Evolutionary conservation across 2,113 vertebrate genomes (phyloP), one percentile per base, ranked within the genome.

Genomic region (Turdus rufiventris): DNA sequence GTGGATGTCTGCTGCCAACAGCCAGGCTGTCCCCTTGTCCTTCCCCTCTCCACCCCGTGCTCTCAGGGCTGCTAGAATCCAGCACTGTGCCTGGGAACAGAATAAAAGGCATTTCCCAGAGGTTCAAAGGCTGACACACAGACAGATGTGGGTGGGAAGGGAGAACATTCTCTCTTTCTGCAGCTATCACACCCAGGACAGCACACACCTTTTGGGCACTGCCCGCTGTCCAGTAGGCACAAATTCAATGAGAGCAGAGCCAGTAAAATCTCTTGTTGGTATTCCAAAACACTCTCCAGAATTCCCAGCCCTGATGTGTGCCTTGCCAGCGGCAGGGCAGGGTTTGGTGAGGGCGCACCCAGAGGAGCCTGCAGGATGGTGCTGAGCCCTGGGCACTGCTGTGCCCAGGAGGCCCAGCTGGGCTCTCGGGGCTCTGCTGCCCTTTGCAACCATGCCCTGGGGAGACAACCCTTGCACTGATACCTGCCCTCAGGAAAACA

Each of bases 401-500:
- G 16, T 29, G 10, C n/a, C n/a, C 9, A 11, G n/a, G n/a, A 43
- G 31, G n/a, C 58, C 43, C 4, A 5, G 48, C 34, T 0, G 2
- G 56, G 45, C 56, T 58, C 42, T n/a, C 51, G 56, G 33, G 66
- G 63, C 80, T 63, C 72, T 48, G 34, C 18, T 65, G 66, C 43
- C 9, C n/a, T 68, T 61, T 82, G 40, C 77, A 80, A 34, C 48
- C 26, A 24, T 57, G 58, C 93, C 53, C 68, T 36, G 88, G 58
- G 77, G 25, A 75, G 77, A 38, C 88, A 79, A n/a, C 17, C 70
- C 91, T 96, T 92, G 48, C 1, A 20, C 85, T 76, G 54, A 56
- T 85, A 31, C 93, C 76, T 91, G 79, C 66, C 97, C 98, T 98
- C 75, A 36, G 98, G 89, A 97, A 96, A 96, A 98, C 97, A 98